Evolutionary conservation across 2,797 vertebrate genomes (phyloP), one percentile per base, ranked within the genome.

Genomic region (Tinamus major): DNA sequence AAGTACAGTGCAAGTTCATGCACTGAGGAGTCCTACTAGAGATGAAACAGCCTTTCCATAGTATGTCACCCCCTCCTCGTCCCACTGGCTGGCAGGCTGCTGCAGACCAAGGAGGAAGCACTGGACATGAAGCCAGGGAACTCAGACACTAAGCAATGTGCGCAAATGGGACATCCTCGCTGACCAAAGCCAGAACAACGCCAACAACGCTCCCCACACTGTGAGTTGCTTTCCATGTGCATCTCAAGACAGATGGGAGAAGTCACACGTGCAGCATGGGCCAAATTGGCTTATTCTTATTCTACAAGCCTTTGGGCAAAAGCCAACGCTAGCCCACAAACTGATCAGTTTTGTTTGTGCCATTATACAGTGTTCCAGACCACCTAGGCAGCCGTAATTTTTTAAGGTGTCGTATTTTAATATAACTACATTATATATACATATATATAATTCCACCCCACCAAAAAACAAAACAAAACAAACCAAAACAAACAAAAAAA

Each of bases 21-120:
- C 83, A 84, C 33, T 0, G 1, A 72, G 18, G 80, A 70, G 51
- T 77, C 39, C n/a, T 74, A 51, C 24, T 64, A 94, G 51, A 81
- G 42, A 75, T 5, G 39, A 67, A 89, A 93, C 88, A 85, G 31
- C 79, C 41, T 53, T 78, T 69, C 51, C 72, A 51, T 78, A 59
- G 41, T 21, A 27, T 0, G 2, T 44, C 13, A 53, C 31, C 19
- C 27, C 27, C 1, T 1, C 20, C 27, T 74, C 19, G 11, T 59
- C 23, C 27, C 11, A 7, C 44, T 75, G n/a, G 17, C 48, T 84
- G 35, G 23, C 35, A 61, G 0, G 9, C 24, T 29, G 44, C 41
- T 89, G 61, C 80, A 93, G 48, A 59, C 39, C 33, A 71, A 83
- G 69, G 58, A 95, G 71, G 89, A 91, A 61, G 49, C 27, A 79